phyloP scores from a whole-genome alignment of 2,113 vertebrate genomes.

The Chaetodon auriga region DNA sequence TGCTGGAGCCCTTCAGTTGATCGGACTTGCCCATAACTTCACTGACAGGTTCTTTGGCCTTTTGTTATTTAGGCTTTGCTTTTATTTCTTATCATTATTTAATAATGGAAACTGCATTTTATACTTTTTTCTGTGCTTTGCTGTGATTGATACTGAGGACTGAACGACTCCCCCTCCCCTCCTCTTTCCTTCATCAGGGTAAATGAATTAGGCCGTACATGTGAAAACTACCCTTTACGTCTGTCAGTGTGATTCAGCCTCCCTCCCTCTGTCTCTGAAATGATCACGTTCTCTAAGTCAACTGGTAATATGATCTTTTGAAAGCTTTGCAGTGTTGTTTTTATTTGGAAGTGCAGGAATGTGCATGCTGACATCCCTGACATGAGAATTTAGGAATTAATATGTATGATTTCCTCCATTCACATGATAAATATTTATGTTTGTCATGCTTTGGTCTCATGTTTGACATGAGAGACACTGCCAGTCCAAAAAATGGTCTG shows the following conservation, averaged over 20 bases:
- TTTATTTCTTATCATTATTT: not conserved
- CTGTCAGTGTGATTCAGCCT: conserved; percentile 8
- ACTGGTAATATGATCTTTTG: conserved; percentile 28
- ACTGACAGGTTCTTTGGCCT: not conserved
- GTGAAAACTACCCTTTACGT: not conserved
- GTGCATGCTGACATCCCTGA: conserved; percentile 34
- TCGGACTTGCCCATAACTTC: not conserved
- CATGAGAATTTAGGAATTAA: conserved; percentile 39
- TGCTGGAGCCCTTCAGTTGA: not conserved
- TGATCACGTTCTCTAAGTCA: not conserved
- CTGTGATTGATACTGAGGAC: not conserved
- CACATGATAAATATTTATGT: conserved; percentile 54
- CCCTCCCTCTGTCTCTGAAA: conserved; percentile 15
- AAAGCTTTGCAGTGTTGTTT: conserved; percentile 43
- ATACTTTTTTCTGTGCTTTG: not conserved
- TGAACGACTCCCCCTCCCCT: not conserved
- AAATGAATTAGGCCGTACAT: not conserved
- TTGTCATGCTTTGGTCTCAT: conserved; percentile 20
- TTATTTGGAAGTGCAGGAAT: conserved; percentile 47
- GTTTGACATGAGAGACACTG: conserved; percentile 18
- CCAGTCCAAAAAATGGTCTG: not conserved
- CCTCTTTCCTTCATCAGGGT: not conserved
- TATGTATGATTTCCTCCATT: conserved; percentile 62
- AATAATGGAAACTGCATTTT: not conserved
- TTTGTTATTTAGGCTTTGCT: not conserved